These are phyloP conservation scores for Thryonomys swinderianus DNA, from an alignment of 2,113 vertebrate species.

Conservation along the genomic window DNA sequence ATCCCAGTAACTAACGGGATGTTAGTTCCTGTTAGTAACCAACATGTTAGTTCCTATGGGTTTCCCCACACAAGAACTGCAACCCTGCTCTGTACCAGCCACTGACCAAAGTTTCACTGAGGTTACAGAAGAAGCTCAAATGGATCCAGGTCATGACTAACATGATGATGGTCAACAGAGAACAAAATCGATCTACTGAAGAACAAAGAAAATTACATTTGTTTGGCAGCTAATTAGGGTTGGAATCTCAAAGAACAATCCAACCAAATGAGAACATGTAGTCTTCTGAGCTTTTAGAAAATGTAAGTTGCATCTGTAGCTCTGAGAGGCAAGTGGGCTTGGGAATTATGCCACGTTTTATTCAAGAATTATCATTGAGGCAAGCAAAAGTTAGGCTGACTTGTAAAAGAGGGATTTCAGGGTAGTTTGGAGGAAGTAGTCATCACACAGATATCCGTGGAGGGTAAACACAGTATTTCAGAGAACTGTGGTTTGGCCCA, in stretches of 20 bases:
- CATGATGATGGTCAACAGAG: neutral
- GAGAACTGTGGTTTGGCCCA: too few species aligned
- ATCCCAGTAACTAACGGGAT: neutral
- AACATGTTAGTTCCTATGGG: too few species aligned
- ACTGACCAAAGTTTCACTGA: neutral
- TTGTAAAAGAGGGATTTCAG: neutral
- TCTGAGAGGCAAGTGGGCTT: neutral
- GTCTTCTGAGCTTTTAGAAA: neutral
- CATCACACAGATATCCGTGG: neutral
- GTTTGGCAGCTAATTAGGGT: neutral
- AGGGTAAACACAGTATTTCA: neutral
- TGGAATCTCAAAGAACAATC: neutral
- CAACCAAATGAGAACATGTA: neutral
- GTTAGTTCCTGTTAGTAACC: too few species aligned
- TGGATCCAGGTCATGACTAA: neutral
- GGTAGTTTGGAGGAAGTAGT: neutral
- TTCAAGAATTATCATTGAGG: neutral
- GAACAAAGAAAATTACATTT: neutral
- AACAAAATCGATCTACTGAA: neutral
- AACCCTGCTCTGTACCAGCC: neutral
- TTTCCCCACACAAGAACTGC: neutral
- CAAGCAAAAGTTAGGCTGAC: neutral
- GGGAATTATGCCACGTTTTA: neutral
- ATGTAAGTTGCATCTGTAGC: neutral
- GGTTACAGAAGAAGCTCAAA: neutral